Evolutionary conservation across 2,888 invertebrate species (phyloP), one percentile per base, ranked within the genome.

Genomic region (Exocentrus adspersus): DNA sequence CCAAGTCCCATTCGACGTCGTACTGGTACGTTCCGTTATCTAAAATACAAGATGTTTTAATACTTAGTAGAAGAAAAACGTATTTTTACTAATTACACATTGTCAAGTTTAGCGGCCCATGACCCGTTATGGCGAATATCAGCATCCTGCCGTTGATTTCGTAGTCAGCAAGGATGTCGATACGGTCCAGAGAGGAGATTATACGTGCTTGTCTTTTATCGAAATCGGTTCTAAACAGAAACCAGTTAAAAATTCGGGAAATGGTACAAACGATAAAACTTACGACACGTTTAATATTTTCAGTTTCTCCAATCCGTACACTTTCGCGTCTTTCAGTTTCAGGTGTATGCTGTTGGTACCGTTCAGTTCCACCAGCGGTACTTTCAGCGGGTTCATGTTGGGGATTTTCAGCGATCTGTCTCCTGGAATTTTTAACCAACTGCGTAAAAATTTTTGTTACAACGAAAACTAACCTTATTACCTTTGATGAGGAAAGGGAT

Each of bases 111-210:
- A 72, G 69, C 2, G 73, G 75, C 14, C 80, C 80, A 6, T 72
- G 60, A 58, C 80, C 80, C 37, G 62, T 65, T 41, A 80, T 76
- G 0, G 80, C 79, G 20, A 81, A 52, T 21, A 80, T 68, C 14
- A 81, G 60, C 52, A 81, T 73, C 60, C 70, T 72, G 3, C 80
- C 81, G 28, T 74, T 72, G 3, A 80, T 75, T 9, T 75, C 72
- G 52, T 80, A 80, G n/a, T 69, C 21, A 2, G 68, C 72, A 6
- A 19, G 19, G 24, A 56, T 65, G 14, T 48, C 64, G 45, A 41
- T 19, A 45, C n/a, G 32, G 10, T 61, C 59, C n/a, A 19, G n/a
- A 2, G 53, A 42, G 3, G 67, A 46, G 12, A 14, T 50, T 1
- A 46, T 10, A 14, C 17, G 50, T n/a, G 48, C 52, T 16, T 10